phyloP scores from a whole-genome alignment of 37 sponge, comb jelly and placozoan species.

The Petrosia ficiformis region DNA sequence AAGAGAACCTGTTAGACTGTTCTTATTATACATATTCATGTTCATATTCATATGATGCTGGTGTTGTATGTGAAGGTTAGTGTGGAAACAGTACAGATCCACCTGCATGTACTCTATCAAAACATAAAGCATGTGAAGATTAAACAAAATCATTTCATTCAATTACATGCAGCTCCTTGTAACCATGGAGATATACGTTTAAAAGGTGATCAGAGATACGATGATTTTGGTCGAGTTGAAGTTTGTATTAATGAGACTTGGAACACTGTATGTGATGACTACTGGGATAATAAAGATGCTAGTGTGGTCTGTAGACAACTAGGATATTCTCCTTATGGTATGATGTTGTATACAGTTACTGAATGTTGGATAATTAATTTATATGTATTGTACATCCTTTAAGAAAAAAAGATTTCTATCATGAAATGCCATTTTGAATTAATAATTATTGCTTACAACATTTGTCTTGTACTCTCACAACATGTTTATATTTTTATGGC shows the following conservation, averaged over 20 bases:
- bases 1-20: not conserved
- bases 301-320: slow-evolving; percentile 57
- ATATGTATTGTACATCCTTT: too few species aligned
- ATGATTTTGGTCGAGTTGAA: slow-evolving; percentile 29
- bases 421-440: not conserved
- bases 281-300: slow-evolving; percentile 45
- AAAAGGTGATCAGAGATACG: not conserved
- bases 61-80: slow-evolving; percentile 18
- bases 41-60: slow-evolving; percentile 16
- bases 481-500: not conserved
- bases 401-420: too few species aligned
- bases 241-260: slow-evolving; percentile 19
- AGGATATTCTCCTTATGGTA: slow-evolving; percentile 45
- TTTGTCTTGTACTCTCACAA: not conserved
- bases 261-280: slow-evolving; percentile 51
- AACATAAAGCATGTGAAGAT: too few species aligned
- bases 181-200: slow-evolving; percentile 9
- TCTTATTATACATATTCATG: not conserved
- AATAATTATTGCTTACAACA: not conserved
- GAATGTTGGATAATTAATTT: too few species aligned
- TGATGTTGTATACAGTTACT: not conserved
- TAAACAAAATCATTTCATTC: not conserved
- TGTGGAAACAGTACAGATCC: too few species aligned
- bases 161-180: slow-evolving; percentile 2
- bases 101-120: too few species aligned